Conservation (phyloP, 2,888 invertebrate genomes). For the Pollenia amentaria region DNA sequence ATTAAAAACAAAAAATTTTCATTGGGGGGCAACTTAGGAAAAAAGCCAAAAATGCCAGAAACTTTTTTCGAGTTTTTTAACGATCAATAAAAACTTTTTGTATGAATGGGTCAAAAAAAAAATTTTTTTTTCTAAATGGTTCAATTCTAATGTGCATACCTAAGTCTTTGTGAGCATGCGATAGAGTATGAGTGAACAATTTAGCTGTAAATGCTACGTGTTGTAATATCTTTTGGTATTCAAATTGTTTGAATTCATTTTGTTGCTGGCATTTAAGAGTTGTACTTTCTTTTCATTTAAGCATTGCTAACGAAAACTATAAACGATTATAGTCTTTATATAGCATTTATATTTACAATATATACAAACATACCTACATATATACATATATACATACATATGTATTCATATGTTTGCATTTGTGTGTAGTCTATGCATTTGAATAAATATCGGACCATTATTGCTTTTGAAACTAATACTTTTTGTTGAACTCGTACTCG, state of each 20-base stretch:
- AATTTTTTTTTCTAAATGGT: no score
- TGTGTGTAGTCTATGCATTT: background rate
- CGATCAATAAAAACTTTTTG: no score
- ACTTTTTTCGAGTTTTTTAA: no score
- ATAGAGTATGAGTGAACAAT: constrained; percentile 13
- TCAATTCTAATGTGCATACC: background rate
- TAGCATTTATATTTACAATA: no score
- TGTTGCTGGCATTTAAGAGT: background rate
- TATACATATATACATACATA: background rate
- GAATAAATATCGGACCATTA: background rate
- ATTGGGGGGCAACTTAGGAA: no score
- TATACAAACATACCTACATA: background rate
- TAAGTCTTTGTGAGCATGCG: background rate
- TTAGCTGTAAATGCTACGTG: constrained; percentile 39
- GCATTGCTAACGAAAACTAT: background rate
- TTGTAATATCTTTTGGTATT: constrained; percentile 42
- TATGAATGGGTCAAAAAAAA: no score
- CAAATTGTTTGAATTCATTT: constrained; percentile 58
- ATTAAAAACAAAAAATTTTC: no score
- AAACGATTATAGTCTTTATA: constrained; percentile 17
- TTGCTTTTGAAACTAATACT: constrained; percentile 48
- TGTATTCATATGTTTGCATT: background rate
- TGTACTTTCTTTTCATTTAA: constrained; percentile 5
- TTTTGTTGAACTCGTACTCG: constrained; percentile 41
- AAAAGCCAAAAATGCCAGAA: no score